A percentile compares a stretch with the other conserved stretches of the same genome.
These are phyloP conservation scores for Terrapene triunguis DNA, from an alignment of 2,113 vertebrate species.

Conservation along the genomic window DNA sequence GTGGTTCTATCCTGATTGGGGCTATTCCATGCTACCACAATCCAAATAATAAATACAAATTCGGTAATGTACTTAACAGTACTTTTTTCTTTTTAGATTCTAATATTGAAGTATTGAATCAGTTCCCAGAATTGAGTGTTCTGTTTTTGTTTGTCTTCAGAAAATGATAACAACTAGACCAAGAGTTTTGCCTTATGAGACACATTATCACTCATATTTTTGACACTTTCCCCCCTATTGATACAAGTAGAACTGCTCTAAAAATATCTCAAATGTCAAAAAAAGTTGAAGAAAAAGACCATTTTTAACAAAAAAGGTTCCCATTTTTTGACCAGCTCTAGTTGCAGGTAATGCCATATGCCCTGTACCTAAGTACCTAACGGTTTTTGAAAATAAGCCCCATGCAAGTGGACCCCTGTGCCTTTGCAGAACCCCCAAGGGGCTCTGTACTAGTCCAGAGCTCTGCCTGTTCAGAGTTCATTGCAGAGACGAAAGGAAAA, in stretches of 20 bases:
- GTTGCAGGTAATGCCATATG: too few species aligned
- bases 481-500: neutral
- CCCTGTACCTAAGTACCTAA: too few species aligned
- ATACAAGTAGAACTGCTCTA: neutral
- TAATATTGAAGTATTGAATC: conserved; percentile 16
- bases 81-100: conserved; percentile 29
- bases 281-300: neutral
- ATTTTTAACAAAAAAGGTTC: neutral
- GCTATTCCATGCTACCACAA: neutral
- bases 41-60: conserved; percentile 40
- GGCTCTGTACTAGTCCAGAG: too few species aligned
- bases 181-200: neutral
- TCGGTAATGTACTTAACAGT: conserved; percentile 23
- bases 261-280: neutral
- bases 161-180: neutral
- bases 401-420: accelerated
- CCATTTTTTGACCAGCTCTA: neutral
- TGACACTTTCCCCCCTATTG: neutral
- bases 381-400: too few species aligned
- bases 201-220: neutral
- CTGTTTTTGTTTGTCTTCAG: conserved; percentile 12
- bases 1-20: conserved; percentile 23
- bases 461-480: too few species aligned
- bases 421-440: neutral
- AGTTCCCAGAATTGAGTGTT: conserved; percentile 26